These are phyloP conservation scores for Ruditapes philippinarum DNA, from an alignment of 1,140 invertebrate genomes.

Conservation along the genomic window DNA sequence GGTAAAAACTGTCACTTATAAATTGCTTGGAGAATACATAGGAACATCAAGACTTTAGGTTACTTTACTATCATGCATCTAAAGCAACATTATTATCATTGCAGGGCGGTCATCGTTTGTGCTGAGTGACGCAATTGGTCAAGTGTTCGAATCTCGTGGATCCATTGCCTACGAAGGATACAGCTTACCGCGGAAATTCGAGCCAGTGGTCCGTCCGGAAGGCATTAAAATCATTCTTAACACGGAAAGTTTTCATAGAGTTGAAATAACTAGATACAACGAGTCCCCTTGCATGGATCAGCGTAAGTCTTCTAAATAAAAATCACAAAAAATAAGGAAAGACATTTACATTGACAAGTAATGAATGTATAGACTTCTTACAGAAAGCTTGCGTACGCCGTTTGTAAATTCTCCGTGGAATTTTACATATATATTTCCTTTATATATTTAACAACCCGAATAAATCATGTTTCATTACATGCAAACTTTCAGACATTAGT, in stretches of 20 bases:
- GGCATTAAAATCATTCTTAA: slow-evolving; percentile 3
- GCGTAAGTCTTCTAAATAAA: not conserved
- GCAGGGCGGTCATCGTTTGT: not conserved
- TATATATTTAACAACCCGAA: not conserved
- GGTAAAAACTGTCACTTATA: too few species aligned
- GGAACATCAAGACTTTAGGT: too few species aligned
- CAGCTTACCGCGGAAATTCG: slow-evolving; percentile 49
- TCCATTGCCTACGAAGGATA: not conserved
- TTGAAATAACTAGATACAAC: slow-evolving; percentile 39
- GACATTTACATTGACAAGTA: too few species aligned
- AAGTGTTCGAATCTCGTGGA: slow-evolving; percentile 52
- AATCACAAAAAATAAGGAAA: not conserved
- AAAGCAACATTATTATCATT: not conserved
- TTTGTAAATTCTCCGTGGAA: not conserved
- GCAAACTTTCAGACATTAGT: not conserved
- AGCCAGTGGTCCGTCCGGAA: not conserved
- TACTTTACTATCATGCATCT: too few species aligned
- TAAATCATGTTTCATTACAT: not conserved
- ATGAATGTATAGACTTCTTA: not conserved
- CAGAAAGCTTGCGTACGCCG: not conserved
- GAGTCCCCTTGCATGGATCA: slow-evolving; percentile 34
- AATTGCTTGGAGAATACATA: too few species aligned
- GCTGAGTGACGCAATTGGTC: slow-evolving; percentile 44
- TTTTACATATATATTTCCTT: not conserved
- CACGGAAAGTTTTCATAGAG: slow-evolving; percentile 32